Evolutionary conservation across 2,113 vertebrate species (phyloP).

Genomic region (Amphiprion percula): DNA sequence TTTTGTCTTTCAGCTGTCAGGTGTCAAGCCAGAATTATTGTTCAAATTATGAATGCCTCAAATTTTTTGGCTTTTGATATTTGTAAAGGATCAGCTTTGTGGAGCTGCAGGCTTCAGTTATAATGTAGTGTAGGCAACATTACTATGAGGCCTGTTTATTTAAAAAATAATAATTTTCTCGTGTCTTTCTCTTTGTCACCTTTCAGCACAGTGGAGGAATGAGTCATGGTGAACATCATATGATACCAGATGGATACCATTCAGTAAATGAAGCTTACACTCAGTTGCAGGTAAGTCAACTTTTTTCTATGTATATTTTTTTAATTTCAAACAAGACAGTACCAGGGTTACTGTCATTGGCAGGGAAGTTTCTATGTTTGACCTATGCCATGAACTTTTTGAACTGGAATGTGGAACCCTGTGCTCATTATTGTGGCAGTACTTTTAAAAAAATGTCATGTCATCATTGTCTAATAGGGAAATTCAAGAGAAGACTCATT

Average conservation of each 20-base stretch:
- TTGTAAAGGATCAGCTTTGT: not conserved
- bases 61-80: not conserved
- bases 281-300: slow-evolving; percentile 47
- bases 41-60: not conserved
- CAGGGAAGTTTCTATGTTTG: too few relatives aligned
- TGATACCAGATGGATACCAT: slow-evolving; percentile 46
- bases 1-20: not conserved
- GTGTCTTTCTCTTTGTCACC: slow-evolving; percentile 25
- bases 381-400: not conserved
- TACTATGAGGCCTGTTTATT: not conserved
- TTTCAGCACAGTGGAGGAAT: slow-evolving; percentile 41
- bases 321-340: too few relatives aligned
- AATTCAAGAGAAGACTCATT: slow-evolving; percentile 86
- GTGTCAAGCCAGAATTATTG: not conserved
- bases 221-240: slow-evolving; percentile 48
- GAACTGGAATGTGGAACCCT: too few relatives aligned
- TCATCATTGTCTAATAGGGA: slow-evolving; percentile 79
- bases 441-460: not conserved
- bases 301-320: too few relatives aligned
- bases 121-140: not conserved
- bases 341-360: too few relatives aligned
- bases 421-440: too few relatives aligned
- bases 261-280: slow-evolving; percentile 56
- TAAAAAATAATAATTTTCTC: not conserved
- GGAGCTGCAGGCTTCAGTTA: not conserved